Percentiles rank a stretch among this genome's conserved stretches.
Evolutionary conservation across 53 echinoderm and acorn worm species (phyloP).

Genomic region (Echinometra lucunter): DNA sequence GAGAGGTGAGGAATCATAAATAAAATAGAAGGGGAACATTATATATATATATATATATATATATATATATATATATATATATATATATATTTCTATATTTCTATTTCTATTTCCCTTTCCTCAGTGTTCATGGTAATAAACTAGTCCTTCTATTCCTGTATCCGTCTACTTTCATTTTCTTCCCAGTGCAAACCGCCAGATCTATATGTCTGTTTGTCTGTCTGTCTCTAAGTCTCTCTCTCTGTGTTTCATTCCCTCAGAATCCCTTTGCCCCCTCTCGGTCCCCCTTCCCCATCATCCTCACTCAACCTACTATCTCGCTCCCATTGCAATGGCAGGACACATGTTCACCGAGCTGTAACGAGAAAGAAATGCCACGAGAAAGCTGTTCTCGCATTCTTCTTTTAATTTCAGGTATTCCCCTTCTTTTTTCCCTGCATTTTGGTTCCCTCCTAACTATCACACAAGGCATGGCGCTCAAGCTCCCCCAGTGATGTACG

Average conservation of each 20-base stretch:
- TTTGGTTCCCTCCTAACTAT: conserved; percentile 26
- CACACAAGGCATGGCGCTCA: conserved; percentile 19
- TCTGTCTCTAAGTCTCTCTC: no score
- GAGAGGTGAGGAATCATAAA: no score
- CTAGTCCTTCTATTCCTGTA: not conserved
- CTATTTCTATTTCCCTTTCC: not conserved
- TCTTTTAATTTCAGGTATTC: conserved; percentile 18
- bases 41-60: no score
- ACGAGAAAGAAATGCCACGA: conserved; percentile 37
- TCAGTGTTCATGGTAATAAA: not conserved
- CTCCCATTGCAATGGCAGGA: conserved; percentile 54
- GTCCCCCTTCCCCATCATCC: no score
- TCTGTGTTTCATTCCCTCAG: no score
- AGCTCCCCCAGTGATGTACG: conserved; percentile 56
- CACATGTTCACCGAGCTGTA: conserved; percentile 59
- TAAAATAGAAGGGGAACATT: not conserved
- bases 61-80: no score
- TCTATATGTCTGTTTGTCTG: no score
- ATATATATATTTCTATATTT: no score
- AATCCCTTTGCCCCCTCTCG: no score
- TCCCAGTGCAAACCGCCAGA: not conserved
- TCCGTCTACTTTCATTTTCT: not conserved
- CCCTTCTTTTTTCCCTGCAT: conserved; percentile 19
- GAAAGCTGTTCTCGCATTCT: conserved; percentile 21
- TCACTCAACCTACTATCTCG: conserved; percentile 5